A percentile compares a stretch with the other conserved stretches of the same genome.
Conservation (phyloP, 1,140 invertebrate genomes). For the Drosophila kanapiae region DNA sequence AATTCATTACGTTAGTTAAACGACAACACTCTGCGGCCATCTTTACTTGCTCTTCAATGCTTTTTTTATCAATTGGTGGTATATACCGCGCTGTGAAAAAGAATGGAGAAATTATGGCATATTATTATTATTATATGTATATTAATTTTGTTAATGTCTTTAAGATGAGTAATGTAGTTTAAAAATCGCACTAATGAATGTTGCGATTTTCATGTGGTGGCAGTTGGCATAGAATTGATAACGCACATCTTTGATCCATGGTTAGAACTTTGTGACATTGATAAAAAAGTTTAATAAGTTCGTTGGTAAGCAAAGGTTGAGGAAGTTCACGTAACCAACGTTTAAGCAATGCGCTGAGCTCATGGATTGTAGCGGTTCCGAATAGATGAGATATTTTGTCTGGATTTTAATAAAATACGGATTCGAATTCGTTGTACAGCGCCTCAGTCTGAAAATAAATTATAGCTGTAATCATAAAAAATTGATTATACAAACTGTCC, state of each 20-base stretch:
- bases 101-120: slow-evolving; percentile 96
- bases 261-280: slow-evolving; percentile 90
- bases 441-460: slow-evolving; percentile 87
- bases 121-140: too few species aligned
- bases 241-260: slow-evolving; percentile 87
- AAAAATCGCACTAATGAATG: slow-evolving; percentile 91
- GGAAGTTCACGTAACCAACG: slow-evolving; percentile 92
- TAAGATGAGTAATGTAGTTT: slow-evolving; percentile 89
- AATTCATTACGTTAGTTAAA: slow-evolving; percentile 92
- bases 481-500: too few species aligned
- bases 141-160: slow-evolving; percentile 94
- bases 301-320: slow-evolving; percentile 92
- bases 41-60: slow-evolving; percentile 90
- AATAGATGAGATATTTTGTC: slow-evolving; percentile 89
- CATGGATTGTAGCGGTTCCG: slow-evolving; percentile 89
- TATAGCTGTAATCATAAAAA: neutral
- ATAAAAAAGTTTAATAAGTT: slow-evolving; percentile 95
- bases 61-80: slow-evolving; percentile 82
- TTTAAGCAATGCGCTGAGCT: slow-evolving; percentile 92
- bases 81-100: slow-evolving; percentile 91
- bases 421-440: slow-evolving; percentile 90
- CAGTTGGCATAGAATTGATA: slow-evolving; percentile 93
- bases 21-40: slow-evolving; percentile 93
- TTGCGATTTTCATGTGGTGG: slow-evolving; percentile 93
- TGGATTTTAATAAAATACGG: slow-evolving; percentile 91